Evolutionary conservation across 2,888 invertebrate species (phyloP), one percentile per base, ranked within the genome.

Genomic region (Hydrotaea diabolus): DNA sequence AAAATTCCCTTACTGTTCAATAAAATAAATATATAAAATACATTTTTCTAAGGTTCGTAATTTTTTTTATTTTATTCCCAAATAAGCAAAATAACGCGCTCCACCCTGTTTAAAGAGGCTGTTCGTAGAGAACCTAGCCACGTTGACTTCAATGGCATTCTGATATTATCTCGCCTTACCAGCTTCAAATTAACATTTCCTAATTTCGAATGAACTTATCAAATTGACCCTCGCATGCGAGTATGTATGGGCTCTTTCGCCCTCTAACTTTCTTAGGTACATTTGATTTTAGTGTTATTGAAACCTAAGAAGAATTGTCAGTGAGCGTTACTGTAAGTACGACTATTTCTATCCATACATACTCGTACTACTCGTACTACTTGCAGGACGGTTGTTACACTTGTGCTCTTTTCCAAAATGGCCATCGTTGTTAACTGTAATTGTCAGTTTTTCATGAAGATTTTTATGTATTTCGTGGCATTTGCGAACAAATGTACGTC

Each of bases 201-300:
- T 7, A 31, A 7, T 26, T 39, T 53, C 19, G 21, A 17, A 7
- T 11, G 1, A 55, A 15, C 59, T 59, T 59, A 23, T 26, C 15
- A 26, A n/a, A 23, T 23, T 15, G 11, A 59, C 26, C 59, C 26
- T 59, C 59, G 59, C 2, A 59, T n/a, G n/a, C n/a, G n/a, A n/a
- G n/a, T n/a, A n/a, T n/a, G n/a, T 2, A 11, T 13, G n/a, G 1
- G 55, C 21, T 55, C 11, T 11, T 36, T 31, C 4, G 13, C 17
- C 7, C 15, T 0, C 17, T n/a, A 72, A 72, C n/a, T 31, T 23
- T 53, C 53, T 17, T 62, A 82, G 84, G 82, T 77, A 81, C 82
- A 66, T 85, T 85, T 85, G 72, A 77, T 81, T 81, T 80, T 72
- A 84, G 57, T 75, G n/a, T 80, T 77, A 75, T 73, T 72, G 75